Evolutionary conservation across 1,140 invertebrate genomes (phyloP), one percentile per base, ranked within the genome.

Genomic region (Drosophila tristis): DNA sequence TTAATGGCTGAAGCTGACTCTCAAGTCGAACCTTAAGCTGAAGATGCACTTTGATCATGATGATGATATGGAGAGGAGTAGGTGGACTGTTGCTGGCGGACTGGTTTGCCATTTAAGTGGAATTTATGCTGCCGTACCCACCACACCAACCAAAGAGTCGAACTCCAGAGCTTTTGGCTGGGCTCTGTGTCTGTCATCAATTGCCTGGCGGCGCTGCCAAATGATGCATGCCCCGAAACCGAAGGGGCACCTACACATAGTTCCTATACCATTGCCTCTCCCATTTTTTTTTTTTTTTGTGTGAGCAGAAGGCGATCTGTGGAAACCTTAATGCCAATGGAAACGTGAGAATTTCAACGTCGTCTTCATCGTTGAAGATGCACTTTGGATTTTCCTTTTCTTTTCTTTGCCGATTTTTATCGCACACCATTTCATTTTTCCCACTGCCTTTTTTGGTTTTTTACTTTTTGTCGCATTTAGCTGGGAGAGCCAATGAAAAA

Each of bases 271-370:
- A 49, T 16, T 25, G 20, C 13, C 16, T 35, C 8, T n/a, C 6
- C 29, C 35, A 35, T 9, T 25, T 44, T 54, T 5, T 4, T 15
- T 26, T 45, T 9, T 25, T 44, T 54, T 5, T 31, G 59, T 48
- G 45, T 60, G 26, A 51, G 25, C 72, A 31, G 74, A 31, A 70
- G 78, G 74, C 74, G 78, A 71, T 87, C 74, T 77, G 75, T 74
- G 35, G 71, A 75, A 82, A 89, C 74, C 71, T 89, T 87, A 87
- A 87, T 87, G 82, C 82, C 82, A 87, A 87, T 89, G 84, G 73
- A 87, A 87, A 87, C 82, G 82, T 87, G 82, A 87, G 82, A 87
- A 87, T 87, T 84, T 39, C 35, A 39, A 76, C 78, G 84, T 50
- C 74, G 64, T 62, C 70, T 68, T 51, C 74, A 44, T 74, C 59